These are phyloP conservation scores for Pogonocherus hispidulus DNA, from an alignment of 2,888 invertebrate genomes.

Conservation along the genomic window DNA sequence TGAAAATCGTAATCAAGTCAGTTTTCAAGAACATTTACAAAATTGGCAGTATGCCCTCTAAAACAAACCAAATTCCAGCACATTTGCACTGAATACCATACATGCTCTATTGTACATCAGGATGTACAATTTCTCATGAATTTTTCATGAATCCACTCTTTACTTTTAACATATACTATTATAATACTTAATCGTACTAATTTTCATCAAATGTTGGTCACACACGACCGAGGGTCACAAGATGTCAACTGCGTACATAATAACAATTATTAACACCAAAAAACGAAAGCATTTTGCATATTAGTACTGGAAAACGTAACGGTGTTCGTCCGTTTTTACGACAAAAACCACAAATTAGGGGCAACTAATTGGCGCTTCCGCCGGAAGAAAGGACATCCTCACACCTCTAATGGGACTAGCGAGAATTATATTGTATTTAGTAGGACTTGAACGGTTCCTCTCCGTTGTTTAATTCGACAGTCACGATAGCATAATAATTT, in stretches of 20 bases:
- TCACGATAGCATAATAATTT: slow-evolving; percentile 50
- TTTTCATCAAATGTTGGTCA: too few species aligned
- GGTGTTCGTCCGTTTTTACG: slow-evolving; percentile 46
- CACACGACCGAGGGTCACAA: not conserved
- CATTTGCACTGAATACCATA: too few species aligned
- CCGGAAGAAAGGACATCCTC: slow-evolving; percentile 51
- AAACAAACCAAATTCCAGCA: too few species aligned
- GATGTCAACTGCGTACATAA: slow-evolving; percentile 7
- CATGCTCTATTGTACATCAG: too few species aligned
- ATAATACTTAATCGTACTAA: too few species aligned
- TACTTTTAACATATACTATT: too few species aligned
- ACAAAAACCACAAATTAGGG: slow-evolving; percentile 59
- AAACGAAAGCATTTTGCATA: slow-evolving; percentile 23
- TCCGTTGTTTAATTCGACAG: slow-evolving; percentile 58
- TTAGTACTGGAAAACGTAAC: slow-evolving; percentile 55
- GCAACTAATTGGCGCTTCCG: slow-evolving; percentile 60
- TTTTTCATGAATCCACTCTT: too few species aligned
- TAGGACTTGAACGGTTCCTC: slow-evolving; percentile 58
- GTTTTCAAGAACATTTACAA: too few species aligned
- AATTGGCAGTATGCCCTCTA: too few species aligned
- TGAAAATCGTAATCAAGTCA: too few species aligned
- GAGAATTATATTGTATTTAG: slow-evolving; percentile 64
- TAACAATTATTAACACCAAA: slow-evolving; percentile 17
- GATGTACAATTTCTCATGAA: too few species aligned
- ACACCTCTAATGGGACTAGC: slow-evolving; percentile 55